Conservation (phyloP, 2,888 invertebrate species). For the Drosophila diplacantha region DNA sequence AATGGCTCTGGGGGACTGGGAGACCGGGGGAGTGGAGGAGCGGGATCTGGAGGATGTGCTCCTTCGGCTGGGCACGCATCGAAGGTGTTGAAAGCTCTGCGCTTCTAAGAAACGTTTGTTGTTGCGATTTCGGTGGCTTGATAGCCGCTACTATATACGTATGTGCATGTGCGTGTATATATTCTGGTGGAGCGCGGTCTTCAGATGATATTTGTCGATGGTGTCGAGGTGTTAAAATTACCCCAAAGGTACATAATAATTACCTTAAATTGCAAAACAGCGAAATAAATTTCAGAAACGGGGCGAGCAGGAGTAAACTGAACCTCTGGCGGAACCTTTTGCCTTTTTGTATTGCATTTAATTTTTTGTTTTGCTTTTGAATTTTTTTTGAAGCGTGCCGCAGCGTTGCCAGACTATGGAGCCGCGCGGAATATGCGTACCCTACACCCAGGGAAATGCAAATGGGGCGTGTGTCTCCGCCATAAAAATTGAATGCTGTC, state of each 20-base stretch:
- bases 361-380: neutral
- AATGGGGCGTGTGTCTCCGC: slow-evolving; percentile 71
- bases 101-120: slow-evolving; percentile 75
- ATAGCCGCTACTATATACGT: slow-evolving; percentile 44
- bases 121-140: slow-evolving; percentile 65
- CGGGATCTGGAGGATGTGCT: slow-evolving; percentile 14
- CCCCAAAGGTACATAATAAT: slow-evolving; percentile 78
- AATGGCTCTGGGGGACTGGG: slow-evolving; percentile 1
- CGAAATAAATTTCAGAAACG: slow-evolving; percentile 71
- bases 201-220: slow-evolving; percentile 75
- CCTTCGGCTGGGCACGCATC: slow-evolving; percentile 61
- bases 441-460: slow-evolving; percentile 45
- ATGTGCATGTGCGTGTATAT: neutral
- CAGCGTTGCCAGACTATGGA: slow-evolving; percentile 59
- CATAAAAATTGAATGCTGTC: slow-evolving; percentile 63
- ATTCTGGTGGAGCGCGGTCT: slow-evolving; percentile 15
- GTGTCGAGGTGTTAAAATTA: slow-evolving; percentile 78
- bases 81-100: slow-evolving; percentile 73
- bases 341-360: slow-evolving; percentile 1
- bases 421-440: neutral
- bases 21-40: neutral
- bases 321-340: slow-evolving; percentile 50
- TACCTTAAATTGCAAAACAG: slow-evolving; percentile 77
- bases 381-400: slow-evolving; percentile 52
- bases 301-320: slow-evolving; percentile 6